Conservation (phyloP, 2,797 vertebrate genomes). For the Kryptopterus vitreolus region DNA sequence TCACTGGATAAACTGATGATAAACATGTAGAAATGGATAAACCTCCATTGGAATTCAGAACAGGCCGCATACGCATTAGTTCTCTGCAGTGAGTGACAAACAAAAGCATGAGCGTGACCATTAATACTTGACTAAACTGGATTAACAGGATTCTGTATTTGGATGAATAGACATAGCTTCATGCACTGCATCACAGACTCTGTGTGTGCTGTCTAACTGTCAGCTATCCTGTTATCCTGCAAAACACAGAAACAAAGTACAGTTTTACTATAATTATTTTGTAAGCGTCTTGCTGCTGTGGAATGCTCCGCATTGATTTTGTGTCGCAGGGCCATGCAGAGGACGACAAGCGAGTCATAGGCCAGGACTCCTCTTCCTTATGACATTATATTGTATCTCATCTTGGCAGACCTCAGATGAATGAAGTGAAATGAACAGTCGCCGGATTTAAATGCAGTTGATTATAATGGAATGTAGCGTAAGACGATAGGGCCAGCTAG, state of each 20-base stretch:
- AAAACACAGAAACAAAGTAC: constrained; percentile 68
- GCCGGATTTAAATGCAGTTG: constrained; percentile 3
- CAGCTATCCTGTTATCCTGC: constrained; percentile 56
- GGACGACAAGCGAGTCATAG: constrained; percentile 71
- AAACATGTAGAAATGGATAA: background rate
- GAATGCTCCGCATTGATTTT: constrained; percentile 77
- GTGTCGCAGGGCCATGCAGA: constrained; percentile 64
- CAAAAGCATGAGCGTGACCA: constrained; percentile 21
- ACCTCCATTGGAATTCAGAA: constrained; percentile 14
- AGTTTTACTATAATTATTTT: constrained; percentile 59
- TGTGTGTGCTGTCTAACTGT: constrained; percentile 32
- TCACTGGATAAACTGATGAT: constrained; percentile 6
- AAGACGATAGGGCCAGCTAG: background rate
- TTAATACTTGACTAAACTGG: constrained; percentile 24
- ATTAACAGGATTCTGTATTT: constrained; percentile 25
- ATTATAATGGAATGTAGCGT: background rate
- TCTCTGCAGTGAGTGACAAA: constrained; percentile 24
- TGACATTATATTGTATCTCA: constrained; percentile 38
- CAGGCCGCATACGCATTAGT: background rate
- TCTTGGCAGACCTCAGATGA: constrained; percentile 1
- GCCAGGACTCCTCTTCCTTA: constrained; percentile 59
- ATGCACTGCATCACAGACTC: constrained; percentile 25
- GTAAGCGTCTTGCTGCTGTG: constrained; percentile 72
- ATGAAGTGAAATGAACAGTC: background rate
- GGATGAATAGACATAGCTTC: constrained; percentile 8